Evolutionary conservation across 2,888 invertebrate genomes (phyloP).

Genomic region (Callimorpha dominula): DNA sequence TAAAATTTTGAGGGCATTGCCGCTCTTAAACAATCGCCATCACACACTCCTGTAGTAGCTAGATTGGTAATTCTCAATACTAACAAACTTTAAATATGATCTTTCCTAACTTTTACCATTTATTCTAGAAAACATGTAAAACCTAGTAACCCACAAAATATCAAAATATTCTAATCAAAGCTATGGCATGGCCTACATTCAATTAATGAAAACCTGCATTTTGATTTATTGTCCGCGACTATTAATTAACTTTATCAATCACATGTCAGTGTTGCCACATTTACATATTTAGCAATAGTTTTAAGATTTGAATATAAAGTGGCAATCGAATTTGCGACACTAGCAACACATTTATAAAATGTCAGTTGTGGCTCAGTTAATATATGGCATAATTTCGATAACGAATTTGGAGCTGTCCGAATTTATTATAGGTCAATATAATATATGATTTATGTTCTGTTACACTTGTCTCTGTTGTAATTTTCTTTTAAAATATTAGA

Average conservation of each 20-base stretch:
- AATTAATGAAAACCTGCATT: constrained; percentile 23
- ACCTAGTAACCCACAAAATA: constrained; percentile 24
- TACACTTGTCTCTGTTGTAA: neutral
- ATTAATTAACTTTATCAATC: constrained; percentile 41
- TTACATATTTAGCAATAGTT: constrained; percentile 36
- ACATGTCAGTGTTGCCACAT: constrained; percentile 33
- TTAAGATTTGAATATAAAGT: constrained; percentile 41
- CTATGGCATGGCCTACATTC: constrained; percentile 20
- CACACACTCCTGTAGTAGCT: too few species aligned
- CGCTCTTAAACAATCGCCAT: too few species aligned
- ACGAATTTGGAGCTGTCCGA: neutral
- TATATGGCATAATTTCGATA: neutral
- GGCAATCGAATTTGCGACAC: constrained; percentile 25
- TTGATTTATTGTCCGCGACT: constrained; percentile 34
- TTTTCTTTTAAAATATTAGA: too few species aligned
- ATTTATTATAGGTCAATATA: neutral
- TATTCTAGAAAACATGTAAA: constrained; percentile 12
- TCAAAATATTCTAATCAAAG: constrained; percentile 24
- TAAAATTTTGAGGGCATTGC: too few species aligned
- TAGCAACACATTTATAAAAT: constrained; percentile 22
- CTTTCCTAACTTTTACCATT: constrained; percentile 15
- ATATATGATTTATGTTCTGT: neutral
- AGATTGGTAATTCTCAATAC: too few species aligned
- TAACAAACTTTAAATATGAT: too few species aligned
- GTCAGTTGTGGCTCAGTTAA: neutral